Base-by-base conservation (phyloP, 2,113 vertebrate genomes). In the Mungos mungo region DNA sequence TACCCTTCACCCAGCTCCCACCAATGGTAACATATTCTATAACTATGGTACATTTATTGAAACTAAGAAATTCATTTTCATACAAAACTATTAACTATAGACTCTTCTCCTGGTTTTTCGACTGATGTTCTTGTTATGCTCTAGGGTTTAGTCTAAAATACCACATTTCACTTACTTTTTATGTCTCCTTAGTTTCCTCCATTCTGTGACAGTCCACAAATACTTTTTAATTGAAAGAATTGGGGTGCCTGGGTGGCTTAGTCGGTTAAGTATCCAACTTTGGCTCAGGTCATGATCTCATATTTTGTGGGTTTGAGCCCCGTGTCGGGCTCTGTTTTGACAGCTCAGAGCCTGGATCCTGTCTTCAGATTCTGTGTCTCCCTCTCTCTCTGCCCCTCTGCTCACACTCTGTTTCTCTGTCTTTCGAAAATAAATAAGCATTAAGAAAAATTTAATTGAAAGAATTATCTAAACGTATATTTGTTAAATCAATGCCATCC, bases 101-200 rank as follows among this genome's bases (percentile, higher is more conserved):
- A 79, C 21, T 95, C 83, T 96, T 89, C 68, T 97, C 45, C 27
- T 11, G 47, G 1, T 38, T 93, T 95, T 93, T 82, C 31, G 3
- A 68, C 5, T 66, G 25, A 35, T 52, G 3, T 45, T 84, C 5
- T 52, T 94, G 74, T 69, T 57, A 31, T 80, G 33, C 63, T 18
- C 47, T 14, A 88, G 47, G 29, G 66, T 57, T 41, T 35, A 66
- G 23, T 76, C 14, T 10, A 47, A 1, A 11, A 54, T 72, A 41
- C 27, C 31, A 68, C 2, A 79, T 72, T 94, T 76, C 31, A 52
- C 85, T 23, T 33, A 63, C 10, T 38, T 4, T 87, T 52, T 19
- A 60, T 72, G 3, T 52, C 23, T 68, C 80, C 29, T 87, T 89
- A 47, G 18, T 80, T 16, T 95, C 33, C 7, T 94, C 25, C 8